phyloP scores from a whole-genome alignment of 2,797 vertebrate genomes.

The Momotus momota region DNA sequence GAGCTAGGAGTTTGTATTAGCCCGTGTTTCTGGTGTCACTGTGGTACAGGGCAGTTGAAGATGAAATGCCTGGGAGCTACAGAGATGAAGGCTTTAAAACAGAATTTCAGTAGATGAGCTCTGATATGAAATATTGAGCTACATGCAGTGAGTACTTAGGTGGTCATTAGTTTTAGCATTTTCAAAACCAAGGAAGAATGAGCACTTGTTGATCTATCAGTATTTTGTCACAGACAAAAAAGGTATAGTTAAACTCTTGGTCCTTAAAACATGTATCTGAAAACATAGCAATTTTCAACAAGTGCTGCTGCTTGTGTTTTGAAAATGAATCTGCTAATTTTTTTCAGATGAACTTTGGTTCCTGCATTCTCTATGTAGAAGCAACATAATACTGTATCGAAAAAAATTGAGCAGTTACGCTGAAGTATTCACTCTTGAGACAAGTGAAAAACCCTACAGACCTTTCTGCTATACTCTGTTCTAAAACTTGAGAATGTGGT shows the following conservation, averaged over 20 bases:
- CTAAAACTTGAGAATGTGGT: not conserved
- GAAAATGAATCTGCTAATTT: not conserved
- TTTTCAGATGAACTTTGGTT: not conserved
- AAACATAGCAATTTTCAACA: not conserved
- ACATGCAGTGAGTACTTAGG: accelerated
- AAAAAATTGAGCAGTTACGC: not conserved
- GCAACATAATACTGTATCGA: not conserved
- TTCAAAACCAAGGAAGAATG: not conserved
- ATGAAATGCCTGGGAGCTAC: not conserved
- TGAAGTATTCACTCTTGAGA: not conserved
- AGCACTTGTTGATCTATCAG: not conserved
- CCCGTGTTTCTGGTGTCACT: not conserved
- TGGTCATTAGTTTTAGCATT: accelerated
- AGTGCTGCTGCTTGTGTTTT: not conserved
- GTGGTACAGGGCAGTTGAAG: not conserved
- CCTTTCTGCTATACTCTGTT: not conserved
- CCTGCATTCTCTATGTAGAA: not conserved
- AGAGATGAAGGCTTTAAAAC: not conserved
- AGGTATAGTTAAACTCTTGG: not conserved
- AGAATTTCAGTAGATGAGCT: not conserved
- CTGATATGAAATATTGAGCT: not conserved
- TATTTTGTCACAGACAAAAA: not conserved
- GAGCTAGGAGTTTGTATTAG: not conserved
- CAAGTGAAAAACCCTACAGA: not conserved
- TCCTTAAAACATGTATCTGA: not conserved